phyloP scores from a whole-genome alignment of 2,888 invertebrate genomes.

The Disparrhopalites patrizii region DNA sequence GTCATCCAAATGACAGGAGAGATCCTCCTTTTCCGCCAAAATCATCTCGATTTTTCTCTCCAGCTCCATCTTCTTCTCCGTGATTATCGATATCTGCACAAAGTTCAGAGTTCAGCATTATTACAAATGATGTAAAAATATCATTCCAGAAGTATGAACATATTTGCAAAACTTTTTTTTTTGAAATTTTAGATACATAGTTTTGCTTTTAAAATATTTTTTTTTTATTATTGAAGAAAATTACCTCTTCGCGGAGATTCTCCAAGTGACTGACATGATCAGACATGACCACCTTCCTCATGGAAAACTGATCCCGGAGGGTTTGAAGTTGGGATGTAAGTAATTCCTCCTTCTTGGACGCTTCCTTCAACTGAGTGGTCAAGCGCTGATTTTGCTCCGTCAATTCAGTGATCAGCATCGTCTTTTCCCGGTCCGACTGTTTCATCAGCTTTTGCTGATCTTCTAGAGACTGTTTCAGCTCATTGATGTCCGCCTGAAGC shows the following conservation, averaged over 20 bases:
- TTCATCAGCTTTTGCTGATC: constrained; percentile 53
- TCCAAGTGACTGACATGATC: constrained; percentile 87
- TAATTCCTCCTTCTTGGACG: constrained; percentile 72
- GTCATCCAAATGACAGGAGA: constrained; percentile 78
- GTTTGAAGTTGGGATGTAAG: constrained; percentile 74
- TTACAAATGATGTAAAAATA: too few species aligned
- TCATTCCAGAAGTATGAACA: too few species aligned
- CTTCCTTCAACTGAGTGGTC: constrained; percentile 72
- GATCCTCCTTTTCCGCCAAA: constrained; percentile 71
- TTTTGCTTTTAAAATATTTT: not conserved
- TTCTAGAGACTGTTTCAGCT: constrained; percentile 71
- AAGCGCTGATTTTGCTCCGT: constrained; percentile 84
- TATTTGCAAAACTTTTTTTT: too few species aligned
- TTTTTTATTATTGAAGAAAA: not conserved
- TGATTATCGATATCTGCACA: constrained; percentile 67
- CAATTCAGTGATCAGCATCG: constrained; percentile 72
- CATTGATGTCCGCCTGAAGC: constrained; percentile 79
- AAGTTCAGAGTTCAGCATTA: too few species aligned
- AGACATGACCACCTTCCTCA: constrained; percentile 73
- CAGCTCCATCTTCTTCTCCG: constrained; percentile 76
- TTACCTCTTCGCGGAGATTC: constrained; percentile 76
- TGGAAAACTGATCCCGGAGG: constrained; percentile 76
- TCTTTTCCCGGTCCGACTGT: constrained; percentile 65
- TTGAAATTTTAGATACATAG: not conserved
- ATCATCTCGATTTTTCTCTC: constrained; percentile 73